Evolutionary conservation across 2,888 invertebrate species (phyloP), one percentile per base, ranked within the genome.

Genomic region (Agrochola litura): DNA sequence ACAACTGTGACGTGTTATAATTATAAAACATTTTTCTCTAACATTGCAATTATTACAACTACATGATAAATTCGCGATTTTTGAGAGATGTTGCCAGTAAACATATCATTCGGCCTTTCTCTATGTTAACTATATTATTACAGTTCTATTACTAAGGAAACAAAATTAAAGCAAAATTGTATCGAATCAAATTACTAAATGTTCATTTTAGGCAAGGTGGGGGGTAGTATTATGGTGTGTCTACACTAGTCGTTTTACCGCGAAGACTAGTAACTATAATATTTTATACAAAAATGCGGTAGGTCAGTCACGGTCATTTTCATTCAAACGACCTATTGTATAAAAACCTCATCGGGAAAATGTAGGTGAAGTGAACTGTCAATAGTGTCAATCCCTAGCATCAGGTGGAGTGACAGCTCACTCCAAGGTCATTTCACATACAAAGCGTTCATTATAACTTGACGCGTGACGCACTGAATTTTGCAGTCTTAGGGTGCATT

Each of bases 101-200:
- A 96, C 96, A 96, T 96, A 96, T 96, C 91, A 92, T 94, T 96
- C 95, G 96, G 96, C 96, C 90, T 91, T 95, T 96, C 96, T 96
- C 96, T 94, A 91, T 91, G 89, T 93, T 93, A 88, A 87, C 85
- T 92, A 90, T 88, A 88, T 87, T 87, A 88, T 86, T 82, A 86
- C 81, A 87, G 89, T 89, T 90, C 80, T 90, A 89, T 90, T 88
- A 88, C 91, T 92, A 92, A 89, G 81, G 84, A 86, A 83, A 88
- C 68, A 76, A 68, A 65, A 85, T 88, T 85, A 88, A 89, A 88
- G 82, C 87, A 86, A 77, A 77, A 71, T 9, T 83, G 79, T 79
- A 76, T 81, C 58, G 76, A 84, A 76, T 81, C 73, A 73, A 77
- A 82, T 79, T 10, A 75, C 72, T 74, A 67, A 74, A 79, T 87